Evolutionary conservation across 2,888 invertebrate genomes (phyloP).

Genomic region (Phymatocera aterrima): DNA sequence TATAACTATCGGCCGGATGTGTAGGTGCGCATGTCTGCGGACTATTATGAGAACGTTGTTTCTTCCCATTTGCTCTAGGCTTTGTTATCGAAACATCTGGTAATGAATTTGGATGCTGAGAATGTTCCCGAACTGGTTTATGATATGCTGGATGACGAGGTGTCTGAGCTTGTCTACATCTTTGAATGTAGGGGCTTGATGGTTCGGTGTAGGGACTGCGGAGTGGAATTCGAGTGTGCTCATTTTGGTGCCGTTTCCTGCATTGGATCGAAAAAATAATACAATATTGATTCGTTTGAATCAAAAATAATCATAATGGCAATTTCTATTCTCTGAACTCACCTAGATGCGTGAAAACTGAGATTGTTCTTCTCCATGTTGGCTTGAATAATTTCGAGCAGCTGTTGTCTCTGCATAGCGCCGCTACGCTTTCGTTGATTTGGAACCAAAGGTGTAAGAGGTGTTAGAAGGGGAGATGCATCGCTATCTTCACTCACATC

Average conservation of each 20-base stretch:
- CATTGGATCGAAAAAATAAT: background rate
- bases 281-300: background rate
- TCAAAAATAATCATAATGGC: background rate
- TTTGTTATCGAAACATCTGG: slow-evolving; percentile 63
- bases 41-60: slow-evolving; percentile 56
- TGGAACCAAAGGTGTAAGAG: slow-evolving; percentile 74
- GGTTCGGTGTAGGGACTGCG: slow-evolving; percentile 63
- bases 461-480: slow-evolving; percentile 66
- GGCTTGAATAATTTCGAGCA: slow-evolving; percentile 91
- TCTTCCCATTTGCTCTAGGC: slow-evolving; percentile 60
- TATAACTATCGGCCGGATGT: slow-evolving; percentile 15
- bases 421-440: slow-evolving; percentile 81
- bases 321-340: slow-evolving; percentile 60
- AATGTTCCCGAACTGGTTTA: slow-evolving; percentile 67
- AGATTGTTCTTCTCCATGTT: slow-evolving; percentile 94
- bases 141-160: slow-evolving; percentile 56
- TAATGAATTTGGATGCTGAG: slow-evolving; percentile 57
- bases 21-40: slow-evolving; percentile 45
- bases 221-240: slow-evolving; percentile 65
- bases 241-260: slow-evolving; percentile 70
- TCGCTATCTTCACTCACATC: slow-evolving; percentile 71
- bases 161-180: slow-evolving; percentile 50
- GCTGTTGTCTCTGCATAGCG: slow-evolving; percentile 87
- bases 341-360: slow-evolving; percentile 90
- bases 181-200: slow-evolving; percentile 60